These are phyloP conservation scores for Henricia sp. DNA, from an alignment of 53 echinoderm and acorn worm species.

Conservation along the genomic window DNA sequence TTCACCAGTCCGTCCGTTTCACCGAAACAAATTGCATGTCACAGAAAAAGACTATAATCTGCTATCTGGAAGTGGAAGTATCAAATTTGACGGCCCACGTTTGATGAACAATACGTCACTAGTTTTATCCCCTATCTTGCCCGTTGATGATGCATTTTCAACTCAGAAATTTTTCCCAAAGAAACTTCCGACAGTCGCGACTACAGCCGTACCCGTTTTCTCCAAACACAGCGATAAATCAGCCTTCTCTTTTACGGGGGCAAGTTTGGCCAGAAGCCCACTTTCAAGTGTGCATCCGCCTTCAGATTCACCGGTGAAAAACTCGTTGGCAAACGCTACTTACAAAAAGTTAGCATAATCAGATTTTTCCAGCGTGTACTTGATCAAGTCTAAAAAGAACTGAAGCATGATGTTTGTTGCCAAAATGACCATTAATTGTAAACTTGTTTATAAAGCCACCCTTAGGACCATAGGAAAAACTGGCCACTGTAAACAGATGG, in stretches of 20 bases:
- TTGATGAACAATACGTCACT: neutral
- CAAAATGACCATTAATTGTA: too few species aligned
- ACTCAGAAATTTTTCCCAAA: constrained; percentile 1
- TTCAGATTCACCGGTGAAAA: constrained; percentile 17
- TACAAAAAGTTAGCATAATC: too few species aligned
- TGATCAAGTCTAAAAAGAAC: too few species aligned
- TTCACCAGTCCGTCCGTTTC: constrained; percentile 11
- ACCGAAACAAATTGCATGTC: neutral
- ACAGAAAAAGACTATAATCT: constrained; percentile 17
- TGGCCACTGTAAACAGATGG: too few species aligned
- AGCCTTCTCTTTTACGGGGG: too few species aligned
- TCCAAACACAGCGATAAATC: neutral
- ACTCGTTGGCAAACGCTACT: too few species aligned
- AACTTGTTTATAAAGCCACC: too few species aligned
- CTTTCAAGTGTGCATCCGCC: constrained; percentile 14
- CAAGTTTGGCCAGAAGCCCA: neutral
- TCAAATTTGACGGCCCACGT: neutral
- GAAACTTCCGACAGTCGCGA: neutral
- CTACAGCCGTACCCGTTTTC: neutral
- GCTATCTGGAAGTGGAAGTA: constrained; percentile 10
- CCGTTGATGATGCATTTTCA: neutral
- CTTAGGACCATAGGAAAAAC: too few species aligned
- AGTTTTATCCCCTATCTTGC: neutral
- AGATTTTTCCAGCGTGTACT: too few species aligned
- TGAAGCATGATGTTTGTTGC: too few species aligned